Percentiles rank a stretch among this genome's conserved stretches.
Conservation (phyloP, 30 jellyfish, hydroid and myxozoan species). For the Morbakka virulenta region DNA sequence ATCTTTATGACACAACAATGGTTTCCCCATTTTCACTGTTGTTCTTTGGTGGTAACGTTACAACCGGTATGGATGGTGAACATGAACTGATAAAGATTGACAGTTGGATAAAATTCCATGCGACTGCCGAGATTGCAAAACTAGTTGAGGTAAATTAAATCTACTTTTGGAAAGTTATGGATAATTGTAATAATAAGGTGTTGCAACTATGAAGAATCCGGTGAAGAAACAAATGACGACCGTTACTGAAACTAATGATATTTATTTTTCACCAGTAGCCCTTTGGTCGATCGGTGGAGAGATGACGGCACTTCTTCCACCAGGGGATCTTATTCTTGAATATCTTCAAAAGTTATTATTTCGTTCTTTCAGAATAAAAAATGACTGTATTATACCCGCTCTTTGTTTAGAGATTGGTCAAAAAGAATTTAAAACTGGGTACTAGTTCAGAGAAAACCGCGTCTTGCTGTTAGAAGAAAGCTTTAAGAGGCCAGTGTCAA, state of each 20-base stretch:
- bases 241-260: not conserved
- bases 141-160: constrained; percentile 79
- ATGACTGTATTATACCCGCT: no score
- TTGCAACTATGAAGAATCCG: not conserved
- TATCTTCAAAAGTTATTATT: no score
- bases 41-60: constrained; percentile 76
- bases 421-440: no score
- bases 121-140: constrained; percentile 63
- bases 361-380: no score
- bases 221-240: not conserved
- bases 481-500: no score
- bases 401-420: no score
- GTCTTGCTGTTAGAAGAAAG: no score
- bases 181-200: not conserved
- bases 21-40: constrained; percentile 76
- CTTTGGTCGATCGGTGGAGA: not conserved
- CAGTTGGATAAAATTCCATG: constrained; percentile 69
- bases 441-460: no score
- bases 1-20: constrained; percentile 62
- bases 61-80: constrained; percentile 61
- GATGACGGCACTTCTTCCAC: no score
- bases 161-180: not conserved
- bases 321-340: no score
- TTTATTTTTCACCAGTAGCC: not conserved
- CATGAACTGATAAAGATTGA: constrained; percentile 65